These are phyloP conservation scores for Psittacula cyanocephala DNA, from an alignment of 2,113 vertebrate species.

Conservation along the genomic window DNA sequence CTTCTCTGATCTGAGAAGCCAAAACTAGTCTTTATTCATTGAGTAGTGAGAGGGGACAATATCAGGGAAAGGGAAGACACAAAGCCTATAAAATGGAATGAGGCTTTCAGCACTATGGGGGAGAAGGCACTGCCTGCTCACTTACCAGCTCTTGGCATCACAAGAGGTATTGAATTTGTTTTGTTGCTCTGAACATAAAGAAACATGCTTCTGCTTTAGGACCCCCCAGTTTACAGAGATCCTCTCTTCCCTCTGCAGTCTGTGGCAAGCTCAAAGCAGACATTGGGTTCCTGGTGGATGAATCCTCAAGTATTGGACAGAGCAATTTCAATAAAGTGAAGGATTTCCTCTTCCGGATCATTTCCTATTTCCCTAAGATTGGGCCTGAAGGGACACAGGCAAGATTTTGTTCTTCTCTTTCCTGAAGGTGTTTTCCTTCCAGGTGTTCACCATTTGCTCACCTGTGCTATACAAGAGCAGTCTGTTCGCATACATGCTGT, in stretches of 20 bases:
- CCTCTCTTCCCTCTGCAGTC: conserved; percentile 68
- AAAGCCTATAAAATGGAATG: not conserved
- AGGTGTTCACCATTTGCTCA: not conserved
- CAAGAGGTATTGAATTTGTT: not conserved
- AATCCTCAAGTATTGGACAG: conserved; percentile 87
- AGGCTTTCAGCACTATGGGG: not conserved
- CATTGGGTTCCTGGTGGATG: conserved; percentile 87
- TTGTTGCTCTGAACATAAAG: not conserved
- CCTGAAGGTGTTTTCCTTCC: not conserved
- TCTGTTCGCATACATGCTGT: not conserved
- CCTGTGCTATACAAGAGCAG: not conserved
- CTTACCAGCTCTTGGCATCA: fast-evolving
- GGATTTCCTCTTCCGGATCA: conserved; percentile 85
- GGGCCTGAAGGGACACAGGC: conserved; percentile 84
- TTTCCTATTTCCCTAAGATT: conserved; percentile 86
- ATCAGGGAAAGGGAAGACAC: not conserved
- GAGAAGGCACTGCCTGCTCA: not conserved
- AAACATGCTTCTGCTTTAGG: not conserved
- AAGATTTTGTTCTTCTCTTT: not conserved
- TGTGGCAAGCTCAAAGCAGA: conserved; percentile 85
- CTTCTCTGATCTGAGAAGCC: not conserved
- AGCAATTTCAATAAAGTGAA: conserved; percentile 88
- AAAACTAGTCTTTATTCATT: not conserved
- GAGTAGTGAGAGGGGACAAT: fast-evolving
- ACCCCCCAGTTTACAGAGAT: fast-evolving